Percentiles rank a stretch among this genome's conserved stretches.
phyloP scores from a whole-genome alignment of 2,888 invertebrate genomes.

The Camponotus fellah region DNA sequence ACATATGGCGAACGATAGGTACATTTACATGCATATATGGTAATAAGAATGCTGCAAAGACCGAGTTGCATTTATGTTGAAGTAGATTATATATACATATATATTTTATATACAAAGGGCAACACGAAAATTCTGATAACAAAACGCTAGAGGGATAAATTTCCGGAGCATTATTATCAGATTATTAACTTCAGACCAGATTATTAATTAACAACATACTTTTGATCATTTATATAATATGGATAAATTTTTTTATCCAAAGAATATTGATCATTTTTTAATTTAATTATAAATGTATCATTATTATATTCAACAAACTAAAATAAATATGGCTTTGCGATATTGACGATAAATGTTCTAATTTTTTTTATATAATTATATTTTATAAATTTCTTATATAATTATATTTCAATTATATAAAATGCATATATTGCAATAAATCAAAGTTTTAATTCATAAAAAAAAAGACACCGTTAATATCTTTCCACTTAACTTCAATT shows the following conservation, averaged over 20 bases:
- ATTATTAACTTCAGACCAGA: no score
- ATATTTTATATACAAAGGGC: slow-evolving; percentile 28
- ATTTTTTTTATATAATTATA: not conserved
- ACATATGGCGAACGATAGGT: slow-evolving; percentile 22
- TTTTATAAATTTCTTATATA: no score
- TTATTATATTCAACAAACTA: not conserved
- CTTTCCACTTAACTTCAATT: not conserved
- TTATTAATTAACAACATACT: slow-evolving; percentile 1
- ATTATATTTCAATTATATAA: not conserved
- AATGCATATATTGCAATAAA: not conserved
- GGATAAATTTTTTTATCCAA: no score
- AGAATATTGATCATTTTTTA: not conserved
- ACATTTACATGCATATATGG: slow-evolving; percentile 65
- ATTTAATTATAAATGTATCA: not conserved
- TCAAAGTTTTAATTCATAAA: not conserved
- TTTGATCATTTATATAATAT: not conserved
- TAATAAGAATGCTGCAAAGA: slow-evolving; percentile 67
- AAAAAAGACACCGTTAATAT: not conserved
- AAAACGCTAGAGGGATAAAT: not conserved
- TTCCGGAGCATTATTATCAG: not conserved
- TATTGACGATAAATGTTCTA: no score
- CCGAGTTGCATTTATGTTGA: slow-evolving; percentile 55
- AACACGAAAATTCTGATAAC: slow-evolving; percentile 13
- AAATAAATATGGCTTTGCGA: not conserved
- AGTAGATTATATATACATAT: slow-evolving; percentile 32